Conservation (phyloP, 2,797 vertebrate genomes). For the Botia almorhae region DNA sequence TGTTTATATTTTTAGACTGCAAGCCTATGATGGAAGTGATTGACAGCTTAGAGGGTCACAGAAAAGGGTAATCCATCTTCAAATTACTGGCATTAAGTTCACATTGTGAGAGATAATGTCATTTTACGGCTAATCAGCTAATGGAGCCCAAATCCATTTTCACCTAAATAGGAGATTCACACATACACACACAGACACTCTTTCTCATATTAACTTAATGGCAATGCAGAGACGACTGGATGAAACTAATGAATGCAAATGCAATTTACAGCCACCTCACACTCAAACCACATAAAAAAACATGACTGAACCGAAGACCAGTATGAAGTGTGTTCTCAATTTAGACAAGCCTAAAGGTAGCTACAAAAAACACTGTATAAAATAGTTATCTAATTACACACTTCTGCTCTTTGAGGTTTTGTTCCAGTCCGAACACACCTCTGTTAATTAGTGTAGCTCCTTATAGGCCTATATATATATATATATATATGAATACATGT, state of each 20-base stretch:
- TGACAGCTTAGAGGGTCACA: constrained; percentile 73
- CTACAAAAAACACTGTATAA: constrained; percentile 4
- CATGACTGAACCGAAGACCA: constrained; percentile 38
- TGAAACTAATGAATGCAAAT: constrained; percentile 71
- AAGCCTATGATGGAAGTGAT: constrained; percentile 63
- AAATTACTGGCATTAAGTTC: constrained; percentile 71
- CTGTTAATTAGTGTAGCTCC: no score
- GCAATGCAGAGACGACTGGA: constrained; percentile 66
- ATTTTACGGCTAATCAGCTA: constrained; percentile 81
- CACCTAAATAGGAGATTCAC: constrained; percentile 67
- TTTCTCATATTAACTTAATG: constrained; percentile 72
- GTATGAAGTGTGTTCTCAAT: constrained; percentile 30
- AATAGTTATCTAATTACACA: neutral
- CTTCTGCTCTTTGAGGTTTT: constrained; percentile 10
- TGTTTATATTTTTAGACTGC: constrained; percentile 1
- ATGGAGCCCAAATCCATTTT: constrained; percentile 82
- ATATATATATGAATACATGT: no score
- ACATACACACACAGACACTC: constrained; percentile 28
- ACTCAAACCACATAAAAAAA: constrained; percentile 69
- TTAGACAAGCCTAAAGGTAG: constrained; percentile 10
- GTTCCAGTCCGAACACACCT: neutral
- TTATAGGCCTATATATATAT: no score
- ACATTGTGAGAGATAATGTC: constrained; percentile 78
- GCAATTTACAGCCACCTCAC: constrained; percentile 74
- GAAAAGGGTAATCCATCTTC: constrained; percentile 72